A percentile compares a stretch with the other conserved stretches of the same genome.
Conservation (phyloP, 2,797 vertebrate species). For the Helarctos malayanus region DNA sequence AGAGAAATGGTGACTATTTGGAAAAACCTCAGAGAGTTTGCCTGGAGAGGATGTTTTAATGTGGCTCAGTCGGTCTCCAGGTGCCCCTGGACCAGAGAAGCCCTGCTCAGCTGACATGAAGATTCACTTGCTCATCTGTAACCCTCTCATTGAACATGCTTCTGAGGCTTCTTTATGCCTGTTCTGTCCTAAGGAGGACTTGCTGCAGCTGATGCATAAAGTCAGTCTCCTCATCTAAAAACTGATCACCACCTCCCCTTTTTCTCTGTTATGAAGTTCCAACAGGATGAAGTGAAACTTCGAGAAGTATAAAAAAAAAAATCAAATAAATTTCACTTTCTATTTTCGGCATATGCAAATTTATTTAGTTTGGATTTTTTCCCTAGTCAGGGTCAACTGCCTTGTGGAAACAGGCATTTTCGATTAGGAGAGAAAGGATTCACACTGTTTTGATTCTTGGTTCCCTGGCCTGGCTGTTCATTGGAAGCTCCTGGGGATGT, state of each 20-base stretch:
- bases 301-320: conserved; percentile 12
- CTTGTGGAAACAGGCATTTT: conserved; percentile 6
- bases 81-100: not conserved
- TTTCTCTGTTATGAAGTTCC: not conserved
- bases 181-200: not conserved
- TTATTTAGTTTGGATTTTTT: conserved; percentile 11
- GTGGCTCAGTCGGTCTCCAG: not conserved
- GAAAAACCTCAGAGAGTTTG: not conserved
- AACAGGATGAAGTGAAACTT: conserved; percentile 12
- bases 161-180: not conserved
- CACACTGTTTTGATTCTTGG: not conserved
- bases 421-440: not conserved
- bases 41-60: not conserved
- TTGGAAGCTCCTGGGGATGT: not conserved
- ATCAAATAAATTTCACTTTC: conserved; percentile 1
- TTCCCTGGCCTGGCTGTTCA: not conserved
- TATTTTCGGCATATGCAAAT: not conserved
- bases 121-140: not conserved
- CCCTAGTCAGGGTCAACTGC: not conserved
- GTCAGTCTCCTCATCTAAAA: conserved; percentile 13
- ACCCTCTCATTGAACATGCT: not conserved
- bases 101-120: not conserved
- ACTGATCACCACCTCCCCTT: not conserved
- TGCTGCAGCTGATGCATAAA: not conserved
- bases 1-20: not conserved